Evolutionary conservation across 2,888 invertebrate species (phyloP), one percentile per base, ranked within the genome.

Genomic region (Apodemia duryi): DNA sequence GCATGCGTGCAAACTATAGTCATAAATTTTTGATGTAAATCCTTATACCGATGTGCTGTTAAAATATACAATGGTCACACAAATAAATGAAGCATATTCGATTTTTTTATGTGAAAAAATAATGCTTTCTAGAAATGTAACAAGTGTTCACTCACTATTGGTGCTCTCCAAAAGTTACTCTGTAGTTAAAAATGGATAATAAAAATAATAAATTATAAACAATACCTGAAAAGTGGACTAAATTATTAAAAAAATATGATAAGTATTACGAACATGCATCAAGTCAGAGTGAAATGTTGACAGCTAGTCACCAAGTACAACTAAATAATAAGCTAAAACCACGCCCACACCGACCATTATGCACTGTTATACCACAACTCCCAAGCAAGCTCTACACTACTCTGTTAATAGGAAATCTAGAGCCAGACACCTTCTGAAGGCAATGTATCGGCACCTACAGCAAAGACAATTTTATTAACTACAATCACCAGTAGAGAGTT

Each of bases 401-500:
- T 78, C 79, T 73, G 84, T 85, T 85, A 83, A 82, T 82, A 75
- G 72, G 74, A 75, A 70, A 75, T 75, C 76, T 77, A 77, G 74
- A 72, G 71, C 75, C 75, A 65, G 65, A 73, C 73, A 67, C 71
- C 64, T 46, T 65, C 51, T 65, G 54, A 52, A 62, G 68, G 68
- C 65, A 73, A 74, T 67, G 72, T 73, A 68, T 77, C 79, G 73
- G 75, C 80, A 79, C 82, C 83, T 82, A 79, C 78, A 73, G 74
- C 78, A 76, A 77, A 76, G 80, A 82, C 85, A 84, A 87, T 86
- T 85, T 79, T 81, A 83, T 84, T 85, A 84, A 80, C 87, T 89
- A 89, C 90, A 84, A 84, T 85, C 91, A 89, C 91, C 90, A 89
- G 86, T 89, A 91, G 87, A 81, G 86, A 91, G 89, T 91, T 91